Base-by-base conservation (phyloP, 2,888 invertebrate genomes). In the Drosophila anceps region DNA sequence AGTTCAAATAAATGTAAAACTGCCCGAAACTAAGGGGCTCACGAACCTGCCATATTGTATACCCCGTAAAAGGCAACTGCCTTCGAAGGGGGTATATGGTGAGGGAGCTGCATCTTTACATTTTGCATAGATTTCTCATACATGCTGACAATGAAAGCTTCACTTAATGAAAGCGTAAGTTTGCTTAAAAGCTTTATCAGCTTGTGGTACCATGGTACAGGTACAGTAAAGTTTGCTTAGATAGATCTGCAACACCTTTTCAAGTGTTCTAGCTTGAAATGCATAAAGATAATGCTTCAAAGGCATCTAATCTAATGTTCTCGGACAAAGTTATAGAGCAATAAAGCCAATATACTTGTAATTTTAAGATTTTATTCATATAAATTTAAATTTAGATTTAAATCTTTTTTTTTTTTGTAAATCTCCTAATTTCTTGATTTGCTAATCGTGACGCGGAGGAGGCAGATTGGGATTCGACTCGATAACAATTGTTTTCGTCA, bases 401-500 rank as follows among this genome's bases (percentile, higher is more conserved):
- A 39, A 2, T 37, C n/a, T 15, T 1, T 37, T 15, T 1, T 13
- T 10, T 10, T 20, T 39, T 5, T 7, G 0, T 5, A 12, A 13
- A 7, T 50, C 18, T n/a, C 10, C 2, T 20, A 4, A 4, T 1
- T 8, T 41, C 18, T 35, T 8, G 29, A 29, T 35, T 13, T 9
- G 35, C 4, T 15, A 39, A 13, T 13, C 4, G 0, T 8, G 29
- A 20, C 10, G 55, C n/a, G 20, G 44, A 0, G 1, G 20, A 6
- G 29, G 57, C 3, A 18, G 54, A 12, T 35, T 18, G 33, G 35
- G 9, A 29, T 15, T 29, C 10, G 27, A 2, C 91, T 98, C 97
- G 2, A 98, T 97, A 15, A 98, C 98, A 73, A 98, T 95, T 9
- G 97, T 97, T 80, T 96, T 96, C 66, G 97, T 96, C 57, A 97